A percentile compares a stretch with the other conserved stretches of the same genome.
These are phyloP conservation scores for Saccopteryx bilineata DNA, from an alignment of 2,113 vertebrate species.

Conservation along the genomic window DNA sequence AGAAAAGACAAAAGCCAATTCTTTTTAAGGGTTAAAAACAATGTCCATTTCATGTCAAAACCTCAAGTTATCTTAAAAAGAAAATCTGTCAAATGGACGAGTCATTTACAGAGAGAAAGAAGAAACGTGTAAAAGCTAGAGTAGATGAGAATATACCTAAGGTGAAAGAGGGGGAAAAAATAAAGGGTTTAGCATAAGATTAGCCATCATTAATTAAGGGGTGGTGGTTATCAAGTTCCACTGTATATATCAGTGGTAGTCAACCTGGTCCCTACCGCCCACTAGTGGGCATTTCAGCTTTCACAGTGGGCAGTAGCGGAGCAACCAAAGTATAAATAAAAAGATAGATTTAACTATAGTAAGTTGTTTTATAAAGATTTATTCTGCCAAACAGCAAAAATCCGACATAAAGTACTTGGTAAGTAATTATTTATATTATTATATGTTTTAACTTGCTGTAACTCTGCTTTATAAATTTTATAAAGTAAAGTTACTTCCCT, in stretches of 20 bases:
- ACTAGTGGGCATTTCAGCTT: too few relatives aligned
- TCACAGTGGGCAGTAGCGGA: too few relatives aligned
- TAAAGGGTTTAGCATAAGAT: neutral
- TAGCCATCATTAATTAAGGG: neutral
- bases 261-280: too few relatives aligned
- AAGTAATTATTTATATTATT: too few relatives aligned
- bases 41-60: slow-evolving; percentile 52
- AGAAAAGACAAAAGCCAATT: neutral
- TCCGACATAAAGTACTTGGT: too few relatives aligned
- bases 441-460: too few relatives aligned
- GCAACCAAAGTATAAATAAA: too few relatives aligned
- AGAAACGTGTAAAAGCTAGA: neutral
- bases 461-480: too few relatives aligned
- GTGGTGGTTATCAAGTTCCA: neutral
- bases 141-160: neutral
- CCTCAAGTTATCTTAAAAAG: neutral
- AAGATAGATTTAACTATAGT: too few relatives aligned
- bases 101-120: neutral
- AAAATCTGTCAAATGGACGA: neutral
- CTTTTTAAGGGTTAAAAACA: neutral
- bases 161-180: neutral
- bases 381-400: too few relatives aligned
- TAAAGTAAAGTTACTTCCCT: too few relatives aligned
- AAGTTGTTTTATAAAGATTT: too few relatives aligned
- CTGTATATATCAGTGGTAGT: neutral